Evolutionary conservation across 2,113 vertebrate species (phyloP).

Genomic region (Protobothrops flavoviridis): DNA sequence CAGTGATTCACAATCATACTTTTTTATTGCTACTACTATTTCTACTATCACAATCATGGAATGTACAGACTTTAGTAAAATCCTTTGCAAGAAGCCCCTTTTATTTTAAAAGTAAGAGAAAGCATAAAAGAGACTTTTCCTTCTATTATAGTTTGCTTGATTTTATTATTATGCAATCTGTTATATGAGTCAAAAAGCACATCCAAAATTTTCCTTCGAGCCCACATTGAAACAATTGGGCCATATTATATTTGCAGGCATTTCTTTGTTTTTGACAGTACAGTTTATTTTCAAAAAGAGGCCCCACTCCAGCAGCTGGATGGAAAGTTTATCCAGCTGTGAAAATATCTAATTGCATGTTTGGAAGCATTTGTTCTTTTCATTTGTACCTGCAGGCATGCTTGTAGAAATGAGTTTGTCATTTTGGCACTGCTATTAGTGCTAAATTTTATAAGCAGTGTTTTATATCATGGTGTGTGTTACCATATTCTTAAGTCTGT

Average conservation of each 20-base stretch:
- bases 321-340: background rate
- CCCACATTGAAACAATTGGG: background rate
- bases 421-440: background rate
- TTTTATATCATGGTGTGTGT: background rate
- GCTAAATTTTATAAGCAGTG: conserved; percentile 2
- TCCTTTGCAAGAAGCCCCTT: background rate
- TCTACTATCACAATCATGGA: background rate
- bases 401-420: conserved; percentile 12
- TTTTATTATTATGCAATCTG: background rate
- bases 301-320: conserved; percentile 30
- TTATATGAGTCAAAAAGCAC: background rate
- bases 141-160: background rate
- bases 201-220: background rate
- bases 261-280: background rate
- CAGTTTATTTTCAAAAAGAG: conserved; percentile 35
- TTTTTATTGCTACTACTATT: background rate
- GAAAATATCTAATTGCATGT: background rate
- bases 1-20: background rate
- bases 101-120: background rate
- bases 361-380: conserved; percentile 41
- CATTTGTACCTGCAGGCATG: conserved; percentile 35
- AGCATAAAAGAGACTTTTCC: background rate
- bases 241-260: background rate
- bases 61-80: background rate
- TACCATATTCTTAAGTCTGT: background rate